Evolutionary conservation across 2,797 vertebrate species (phyloP).

Genomic region (Rhadinocentrus ornatus): DNA sequence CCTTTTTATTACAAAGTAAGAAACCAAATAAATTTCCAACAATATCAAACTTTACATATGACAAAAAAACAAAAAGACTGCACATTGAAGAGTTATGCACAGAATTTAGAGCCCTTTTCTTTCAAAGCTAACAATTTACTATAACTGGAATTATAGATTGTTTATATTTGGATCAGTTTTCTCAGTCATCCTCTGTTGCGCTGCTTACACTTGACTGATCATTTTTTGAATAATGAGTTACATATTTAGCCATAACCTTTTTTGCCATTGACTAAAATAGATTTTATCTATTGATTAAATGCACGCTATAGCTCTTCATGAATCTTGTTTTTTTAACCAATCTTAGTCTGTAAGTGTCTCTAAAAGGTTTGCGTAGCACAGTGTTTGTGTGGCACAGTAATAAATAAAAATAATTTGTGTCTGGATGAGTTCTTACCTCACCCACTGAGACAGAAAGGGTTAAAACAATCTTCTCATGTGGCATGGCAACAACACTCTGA

Average conservation of each 20-base stretch:
- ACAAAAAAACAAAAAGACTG: no score
- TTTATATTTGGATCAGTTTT: not conserved
- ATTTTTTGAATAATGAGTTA: not conserved
- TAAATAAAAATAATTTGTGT: constrained; percentile 54
- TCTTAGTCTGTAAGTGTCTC: constrained; percentile 7
- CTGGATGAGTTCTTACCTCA: constrained; percentile 86
- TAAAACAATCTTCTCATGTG: constrained; percentile 98
- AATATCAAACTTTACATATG: no score
- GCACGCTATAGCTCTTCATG: not conserved
- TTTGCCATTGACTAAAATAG: not conserved
- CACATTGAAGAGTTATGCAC: not conserved
- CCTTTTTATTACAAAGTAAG: no score
- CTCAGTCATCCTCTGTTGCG: not conserved
- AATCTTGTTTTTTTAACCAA: not conserved
- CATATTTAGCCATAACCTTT: not conserved
- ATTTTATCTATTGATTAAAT: constrained; percentile 3
- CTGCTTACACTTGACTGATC: not conserved
- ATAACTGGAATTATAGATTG: not conserved
- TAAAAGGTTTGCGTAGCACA: constrained; percentile 20
- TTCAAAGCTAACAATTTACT: not conserved
- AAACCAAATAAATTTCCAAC: no score
- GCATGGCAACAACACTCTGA: constrained; percentile 98
- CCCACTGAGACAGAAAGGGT: constrained; percentile 96
- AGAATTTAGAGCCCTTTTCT: not conserved
- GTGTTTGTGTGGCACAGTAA: constrained; percentile 36